A percentile compares a stretch with the other conserved stretches of the same genome.
phyloP scores from a whole-genome alignment of 2,888 invertebrate species.

The Heterodera filipjevi region DNA sequence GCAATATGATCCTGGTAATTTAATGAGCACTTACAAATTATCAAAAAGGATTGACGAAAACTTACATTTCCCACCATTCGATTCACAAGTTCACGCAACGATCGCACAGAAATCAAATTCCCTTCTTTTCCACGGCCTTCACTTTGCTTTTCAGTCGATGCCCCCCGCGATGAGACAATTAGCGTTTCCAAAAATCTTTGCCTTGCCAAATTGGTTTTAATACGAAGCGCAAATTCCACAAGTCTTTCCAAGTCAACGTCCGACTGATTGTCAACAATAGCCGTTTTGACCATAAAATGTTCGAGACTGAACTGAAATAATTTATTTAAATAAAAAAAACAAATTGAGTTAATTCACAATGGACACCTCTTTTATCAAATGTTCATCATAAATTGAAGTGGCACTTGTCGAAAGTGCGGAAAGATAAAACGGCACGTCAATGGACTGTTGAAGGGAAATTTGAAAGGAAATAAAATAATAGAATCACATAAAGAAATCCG shows the following conservation, averaged over 20 bases:
- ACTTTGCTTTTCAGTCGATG: neutral
- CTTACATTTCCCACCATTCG: neutral
- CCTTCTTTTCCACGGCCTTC: neutral
- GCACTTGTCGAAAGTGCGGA: conserved; percentile 47
- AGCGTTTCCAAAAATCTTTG: conserved; percentile 31
- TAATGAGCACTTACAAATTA: neutral
- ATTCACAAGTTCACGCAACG: neutral
- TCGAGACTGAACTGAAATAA: conserved; percentile 23
- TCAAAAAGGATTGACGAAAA: no score
- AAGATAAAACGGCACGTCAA: conserved; percentile 54
- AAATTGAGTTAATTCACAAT: no score
- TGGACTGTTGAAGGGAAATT: conserved; percentile 27
- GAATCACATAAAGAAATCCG: conserved; percentile 41
- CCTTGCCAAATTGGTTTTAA: conserved; percentile 27
- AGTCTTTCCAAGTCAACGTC: conserved; percentile 21
- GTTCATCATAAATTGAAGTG: conserved; percentile 52
- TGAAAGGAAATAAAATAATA: neutral
- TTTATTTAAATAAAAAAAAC: neutral
- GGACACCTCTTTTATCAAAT: conserved; percentile 47
- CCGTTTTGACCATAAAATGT: neutral
- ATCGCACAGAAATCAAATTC: neutral
- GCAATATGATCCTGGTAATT: neutral
- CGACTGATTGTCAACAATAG: neutral
- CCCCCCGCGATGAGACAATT: neutral
- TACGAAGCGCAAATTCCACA: neutral